These are phyloP conservation scores for Semotilus atromaculatus DNA, from an alignment of 2,797 vertebrate genomes.

Conservation along the genomic window DNA sequence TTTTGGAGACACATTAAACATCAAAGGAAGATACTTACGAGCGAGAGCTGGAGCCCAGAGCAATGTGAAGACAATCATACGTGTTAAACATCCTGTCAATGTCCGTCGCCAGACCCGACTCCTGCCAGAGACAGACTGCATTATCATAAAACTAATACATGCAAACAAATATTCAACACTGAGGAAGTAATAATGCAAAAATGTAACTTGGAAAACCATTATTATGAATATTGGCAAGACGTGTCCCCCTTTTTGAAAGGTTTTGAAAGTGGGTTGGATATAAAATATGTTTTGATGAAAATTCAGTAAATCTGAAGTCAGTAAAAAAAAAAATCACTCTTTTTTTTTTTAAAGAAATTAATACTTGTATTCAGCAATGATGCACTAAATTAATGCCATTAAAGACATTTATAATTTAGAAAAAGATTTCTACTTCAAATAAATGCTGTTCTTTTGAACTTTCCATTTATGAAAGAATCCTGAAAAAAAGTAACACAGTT, in stretches of 20 bases:
- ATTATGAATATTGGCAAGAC: neutral
- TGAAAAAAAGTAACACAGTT: neutral
- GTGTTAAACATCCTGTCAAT: slow-evolving; percentile 35
- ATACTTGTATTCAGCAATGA: neutral
- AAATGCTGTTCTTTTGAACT: too few species aligned
- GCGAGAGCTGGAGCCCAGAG: slow-evolving; percentile 49
- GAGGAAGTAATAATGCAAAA: neutral
- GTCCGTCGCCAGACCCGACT: slow-evolving; percentile 26
- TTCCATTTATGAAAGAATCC: neutral
- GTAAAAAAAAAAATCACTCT: too few species aligned
- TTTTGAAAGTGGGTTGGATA: neutral
- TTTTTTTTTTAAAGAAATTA: neutral
- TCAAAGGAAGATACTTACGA: slow-evolving; percentile 46
- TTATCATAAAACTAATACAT: neutral
- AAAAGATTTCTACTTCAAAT: neutral
- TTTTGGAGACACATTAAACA: neutral
- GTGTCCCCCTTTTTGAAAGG: neutral
- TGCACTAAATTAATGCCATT: neutral
- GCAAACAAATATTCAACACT: neutral
- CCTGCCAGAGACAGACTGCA: slow-evolving; percentile 45
- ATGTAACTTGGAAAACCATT: too few species aligned
- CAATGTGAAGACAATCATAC: slow-evolving; percentile 31
- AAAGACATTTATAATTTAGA: neutral
- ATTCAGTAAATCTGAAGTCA: too few species aligned
- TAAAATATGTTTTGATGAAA: neutral